These are phyloP conservation scores for Acrocephalus kingi DNA, from an alignment of 2,113 vertebrate genomes.

Conservation along the genomic window DNA sequence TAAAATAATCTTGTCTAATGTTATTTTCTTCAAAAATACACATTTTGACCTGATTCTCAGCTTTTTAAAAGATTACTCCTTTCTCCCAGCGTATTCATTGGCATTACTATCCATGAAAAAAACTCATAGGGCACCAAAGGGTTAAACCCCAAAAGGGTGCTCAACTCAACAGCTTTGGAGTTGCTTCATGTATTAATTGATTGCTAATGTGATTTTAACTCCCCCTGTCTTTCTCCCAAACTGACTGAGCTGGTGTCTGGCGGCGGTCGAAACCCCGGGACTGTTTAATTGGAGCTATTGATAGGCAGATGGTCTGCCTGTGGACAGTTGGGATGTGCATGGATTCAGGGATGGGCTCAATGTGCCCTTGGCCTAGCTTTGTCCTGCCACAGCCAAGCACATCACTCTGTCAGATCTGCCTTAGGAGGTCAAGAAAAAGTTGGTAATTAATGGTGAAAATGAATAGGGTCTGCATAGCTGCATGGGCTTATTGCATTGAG, in stretches of 20 bases:
- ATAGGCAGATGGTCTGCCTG: background rate
- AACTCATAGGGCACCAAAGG: background rate
- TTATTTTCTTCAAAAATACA: background rate
- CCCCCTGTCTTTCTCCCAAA: background rate
- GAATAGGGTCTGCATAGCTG: background rate
- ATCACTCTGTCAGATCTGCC: background rate
- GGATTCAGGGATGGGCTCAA: background rate
- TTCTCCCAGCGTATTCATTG: background rate
- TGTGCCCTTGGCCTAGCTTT: background rate
- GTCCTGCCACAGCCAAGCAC: background rate
- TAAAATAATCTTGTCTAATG: background rate
- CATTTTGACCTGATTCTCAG: background rate
- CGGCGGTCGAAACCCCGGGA: background rate
- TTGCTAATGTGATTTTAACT: conserved; percentile 45
- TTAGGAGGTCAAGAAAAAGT: background rate
- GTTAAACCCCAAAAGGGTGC: background rate
- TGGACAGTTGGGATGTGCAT: background rate
- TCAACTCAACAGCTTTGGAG: background rate
- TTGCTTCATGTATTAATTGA: conserved; percentile 29
- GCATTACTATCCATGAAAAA: background rate
- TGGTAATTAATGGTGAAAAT: background rate
- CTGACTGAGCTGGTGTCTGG: background rate
- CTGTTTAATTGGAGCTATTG: conserved; percentile 36
- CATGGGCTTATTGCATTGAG: background rate
- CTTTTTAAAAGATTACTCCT: background rate